These are phyloP conservation scores for Oscheius sp. DNA, from an alignment of 2,888 invertebrate species.

Conservation along the genomic window DNA sequence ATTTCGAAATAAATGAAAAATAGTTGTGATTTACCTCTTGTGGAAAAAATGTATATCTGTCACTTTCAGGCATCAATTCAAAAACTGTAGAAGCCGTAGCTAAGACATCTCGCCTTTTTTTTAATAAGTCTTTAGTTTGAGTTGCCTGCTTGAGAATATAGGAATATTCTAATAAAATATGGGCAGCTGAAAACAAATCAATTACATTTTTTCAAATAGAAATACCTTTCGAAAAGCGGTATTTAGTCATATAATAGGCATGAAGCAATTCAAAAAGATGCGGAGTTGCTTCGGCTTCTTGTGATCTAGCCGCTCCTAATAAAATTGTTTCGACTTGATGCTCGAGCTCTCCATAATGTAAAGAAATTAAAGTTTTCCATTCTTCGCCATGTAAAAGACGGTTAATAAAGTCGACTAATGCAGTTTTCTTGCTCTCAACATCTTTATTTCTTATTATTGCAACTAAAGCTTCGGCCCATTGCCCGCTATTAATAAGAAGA, in stretches of 20 bases:
- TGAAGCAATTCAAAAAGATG: constrained; percentile 47
- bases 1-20: background rate
- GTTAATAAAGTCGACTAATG: constrained; percentile 15
- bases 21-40: constrained; percentile 7
- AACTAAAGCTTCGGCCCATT: constrained; percentile 54
- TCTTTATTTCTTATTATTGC: constrained; percentile 26
- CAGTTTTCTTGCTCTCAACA: background rate
- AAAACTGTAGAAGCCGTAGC: constrained; percentile 47
- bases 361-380: constrained; percentile 16
- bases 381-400: constrained; percentile 9
- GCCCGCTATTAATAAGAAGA: constrained; percentile 43
- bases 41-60: constrained; percentile 13
- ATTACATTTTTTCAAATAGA: no score
- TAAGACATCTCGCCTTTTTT: constrained; percentile 51
- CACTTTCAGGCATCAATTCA: constrained; percentile 36
- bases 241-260: constrained; percentile 37
- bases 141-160: constrained; percentile 42
- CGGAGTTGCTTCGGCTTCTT: constrained; percentile 33
- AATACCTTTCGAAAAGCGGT: constrained; percentile 39
- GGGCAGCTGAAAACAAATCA: no score
- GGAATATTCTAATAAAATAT: constrained; percentile 54
- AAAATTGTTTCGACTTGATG: constrained; percentile 41
- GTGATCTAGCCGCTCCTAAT: constrained; percentile 38
- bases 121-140: constrained; percentile 48
- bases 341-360: constrained; percentile 21